Percentiles rank a stretch among this genome's conserved stretches.
Conservation (phyloP, 2,113 vertebrate genomes). For the Athene cunicularia region DNA sequence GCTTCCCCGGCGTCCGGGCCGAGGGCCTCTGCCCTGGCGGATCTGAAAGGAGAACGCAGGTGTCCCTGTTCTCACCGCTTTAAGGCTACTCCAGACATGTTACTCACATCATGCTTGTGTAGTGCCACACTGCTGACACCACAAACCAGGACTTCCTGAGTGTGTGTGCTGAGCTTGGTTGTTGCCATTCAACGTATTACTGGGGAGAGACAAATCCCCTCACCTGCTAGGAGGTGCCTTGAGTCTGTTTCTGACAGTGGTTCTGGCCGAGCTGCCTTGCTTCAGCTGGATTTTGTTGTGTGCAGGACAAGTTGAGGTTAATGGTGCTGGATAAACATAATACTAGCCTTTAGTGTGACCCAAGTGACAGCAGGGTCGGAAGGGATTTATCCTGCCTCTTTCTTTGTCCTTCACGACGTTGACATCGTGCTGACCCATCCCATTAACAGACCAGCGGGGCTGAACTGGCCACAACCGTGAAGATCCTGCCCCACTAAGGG, state of each 20-base stretch:
- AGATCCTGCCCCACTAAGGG: neutral
- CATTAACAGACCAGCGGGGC: neutral
- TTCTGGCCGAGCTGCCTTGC: neutral
- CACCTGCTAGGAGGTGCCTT: accelerated
- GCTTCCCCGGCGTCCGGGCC: neutral
- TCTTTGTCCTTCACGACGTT: accelerated
- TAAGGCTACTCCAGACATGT: accelerated
- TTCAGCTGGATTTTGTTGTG: neutral
- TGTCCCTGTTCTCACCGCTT: neutral
- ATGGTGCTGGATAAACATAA: neutral
- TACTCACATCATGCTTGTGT: accelerated
- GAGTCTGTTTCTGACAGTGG: accelerated
- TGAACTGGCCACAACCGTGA: neutral
- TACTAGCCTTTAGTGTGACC: neutral
- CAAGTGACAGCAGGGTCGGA: neutral
- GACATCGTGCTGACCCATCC: neutral
- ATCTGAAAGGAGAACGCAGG: neutral
- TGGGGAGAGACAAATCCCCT: neutral
- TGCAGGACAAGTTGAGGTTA: neutral
- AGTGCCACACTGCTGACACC: accelerated
- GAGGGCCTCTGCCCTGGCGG: neutral
- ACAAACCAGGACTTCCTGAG: neutral
- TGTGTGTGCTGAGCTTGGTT: neutral
- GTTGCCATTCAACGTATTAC: accelerated
- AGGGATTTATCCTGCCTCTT: neutral